Base-by-base conservation (phyloP, 2,113 vertebrate genomes). In the Neolamprologus longior region DNA sequence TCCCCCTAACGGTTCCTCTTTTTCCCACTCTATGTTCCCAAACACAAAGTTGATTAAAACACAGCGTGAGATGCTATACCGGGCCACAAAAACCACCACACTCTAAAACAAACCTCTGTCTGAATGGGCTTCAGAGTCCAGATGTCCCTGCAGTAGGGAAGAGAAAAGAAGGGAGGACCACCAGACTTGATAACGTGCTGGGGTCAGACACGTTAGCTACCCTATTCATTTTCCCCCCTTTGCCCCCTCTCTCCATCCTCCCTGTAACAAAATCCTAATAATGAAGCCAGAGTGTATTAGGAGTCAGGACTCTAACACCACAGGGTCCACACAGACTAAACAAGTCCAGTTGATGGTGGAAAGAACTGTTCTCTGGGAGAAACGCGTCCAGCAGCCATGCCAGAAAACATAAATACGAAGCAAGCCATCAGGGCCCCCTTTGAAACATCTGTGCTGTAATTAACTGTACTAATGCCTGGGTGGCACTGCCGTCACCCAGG, bases 221-320 rank as follows among this genome's bases (percentile, higher is more conserved):
- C 88, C 89, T 57, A 84, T 89, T 90, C 88, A 91, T 88, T 86
- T 73, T 40, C 84, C 82, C 50, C 58, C 54, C 58, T 50, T 89
- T 85, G 82, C 86, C 80, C 89, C 24, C 84, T 80, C 89, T 83
- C 35, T 83, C 35, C 82, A 55, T 82, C 71, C 84, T 84, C 91
- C 94, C 95, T 94, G 97, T 97, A 98, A 98, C 96, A 96, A 97
- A 97, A 98, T 97, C 95, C 97, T 96, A 97, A 97, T 97, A 98
- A 96, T 92, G 95, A 97, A 94, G 87, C 87, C 85, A 95, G 94
- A 96, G 95, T 95, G 97, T 96, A 97, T 97, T 96, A 97, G 97
- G 96, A 97, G 93, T 97, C 96, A 87, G 96, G 95, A 93, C 97
- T 96, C 96, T 93, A 94, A 90, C 95, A 94, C 93, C 90, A 95